phyloP scores from a whole-genome alignment of 2,113 vertebrate species.

The Neoarius graeffei region DNA sequence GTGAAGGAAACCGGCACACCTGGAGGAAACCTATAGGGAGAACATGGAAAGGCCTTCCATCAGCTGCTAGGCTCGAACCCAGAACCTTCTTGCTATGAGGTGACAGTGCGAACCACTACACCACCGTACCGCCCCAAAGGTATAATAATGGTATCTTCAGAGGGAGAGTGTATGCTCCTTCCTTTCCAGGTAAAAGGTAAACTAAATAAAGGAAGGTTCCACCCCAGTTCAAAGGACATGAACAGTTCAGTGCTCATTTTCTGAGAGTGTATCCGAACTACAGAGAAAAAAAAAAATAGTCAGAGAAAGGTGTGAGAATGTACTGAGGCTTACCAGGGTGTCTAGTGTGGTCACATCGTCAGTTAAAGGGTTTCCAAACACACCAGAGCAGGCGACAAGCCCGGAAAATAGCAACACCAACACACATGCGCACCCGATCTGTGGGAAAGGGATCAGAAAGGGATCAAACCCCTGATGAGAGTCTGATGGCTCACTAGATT shows the following conservation, averaged over 20 bases:
- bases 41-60: no score
- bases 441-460: neutral
- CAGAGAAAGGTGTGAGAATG: neutral
- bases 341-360: slow-evolving; percentile 59
- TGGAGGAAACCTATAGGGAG: no score
- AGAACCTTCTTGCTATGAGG: no score
- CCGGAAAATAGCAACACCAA: slow-evolving; percentile 53
- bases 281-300: neutral
- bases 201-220: neutral
- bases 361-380: slow-evolving; percentile 55
- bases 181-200: neutral
- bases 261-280: neutral
- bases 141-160: no score
- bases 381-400: slow-evolving; percentile 54
- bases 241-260: no score
- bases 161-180: no score
- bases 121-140: no score
- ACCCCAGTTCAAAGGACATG: neutral
- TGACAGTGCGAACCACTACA: no score
- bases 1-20: no score
- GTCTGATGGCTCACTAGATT: neutral
- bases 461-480: neutral
- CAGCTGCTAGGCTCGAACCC: no score
- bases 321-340: slow-evolving; percentile 50
- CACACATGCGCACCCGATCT: slow-evolving; percentile 60